Conservation (phyloP, 2,888 invertebrate species). For the Aspidiotus destructor region DNA sequence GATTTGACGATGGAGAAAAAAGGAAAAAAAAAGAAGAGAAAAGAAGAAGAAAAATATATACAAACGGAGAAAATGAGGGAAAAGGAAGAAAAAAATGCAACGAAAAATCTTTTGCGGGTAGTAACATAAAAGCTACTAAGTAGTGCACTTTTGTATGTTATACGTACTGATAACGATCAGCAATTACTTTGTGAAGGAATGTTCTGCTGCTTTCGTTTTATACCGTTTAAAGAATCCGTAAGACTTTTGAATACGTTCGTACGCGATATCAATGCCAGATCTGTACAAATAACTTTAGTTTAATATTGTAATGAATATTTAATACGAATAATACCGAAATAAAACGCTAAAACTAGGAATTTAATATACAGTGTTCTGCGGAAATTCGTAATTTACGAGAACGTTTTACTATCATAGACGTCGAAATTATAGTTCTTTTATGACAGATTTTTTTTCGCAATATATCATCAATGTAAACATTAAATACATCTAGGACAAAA, state of each 20-base stretch:
- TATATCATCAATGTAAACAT: neutral
- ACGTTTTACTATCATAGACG: neutral
- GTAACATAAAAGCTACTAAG: slow-evolving; percentile 26
- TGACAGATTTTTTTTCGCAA: neutral
- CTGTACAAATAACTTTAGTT: slow-evolving; percentile 26
- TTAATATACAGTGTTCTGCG: neutral
- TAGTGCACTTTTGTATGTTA: slow-evolving; percentile 28
- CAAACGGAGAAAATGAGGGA: slow-evolving; percentile 1
- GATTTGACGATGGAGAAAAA: slow-evolving; percentile 8
- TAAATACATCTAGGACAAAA: neutral
- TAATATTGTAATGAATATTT: slow-evolving; percentile 31
- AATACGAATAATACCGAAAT: slow-evolving; percentile 18
- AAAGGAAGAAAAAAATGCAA: slow-evolving; percentile 8
- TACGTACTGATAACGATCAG: slow-evolving; percentile 29
- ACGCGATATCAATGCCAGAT: slow-evolving; percentile 12
- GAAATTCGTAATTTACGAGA: neutral
- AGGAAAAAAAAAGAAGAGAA: slow-evolving; percentile 4
- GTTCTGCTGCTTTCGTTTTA: slow-evolving; percentile 18
- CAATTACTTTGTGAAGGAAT: slow-evolving; percentile 30
- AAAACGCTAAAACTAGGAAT: slow-evolving; percentile 2
- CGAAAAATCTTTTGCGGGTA: neutral
- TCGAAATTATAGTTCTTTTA: neutral
- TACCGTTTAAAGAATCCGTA: slow-evolving; percentile 23
- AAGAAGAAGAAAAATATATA: slow-evolving; percentile 8
- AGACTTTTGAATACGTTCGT: slow-evolving; percentile 5